Conservation (phyloP, 1,140 invertebrate species). For the Drosophila subobscura region DNA sequence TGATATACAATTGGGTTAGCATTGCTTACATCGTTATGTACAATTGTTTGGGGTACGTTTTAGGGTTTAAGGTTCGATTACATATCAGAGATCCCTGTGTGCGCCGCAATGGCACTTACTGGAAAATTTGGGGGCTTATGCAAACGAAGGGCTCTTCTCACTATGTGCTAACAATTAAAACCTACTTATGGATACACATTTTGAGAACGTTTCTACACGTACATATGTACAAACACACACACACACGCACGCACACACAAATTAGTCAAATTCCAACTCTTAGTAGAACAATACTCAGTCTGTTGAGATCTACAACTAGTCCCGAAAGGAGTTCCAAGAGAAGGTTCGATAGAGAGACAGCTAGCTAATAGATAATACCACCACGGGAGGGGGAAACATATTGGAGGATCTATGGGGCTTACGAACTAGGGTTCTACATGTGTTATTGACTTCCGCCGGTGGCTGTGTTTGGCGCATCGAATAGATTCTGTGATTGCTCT, state of each 20-base stretch:
- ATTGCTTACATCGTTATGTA: conserved; percentile 24
- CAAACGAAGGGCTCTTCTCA: conserved; percentile 57
- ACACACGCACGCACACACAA: background rate
- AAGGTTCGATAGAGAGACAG: conserved; percentile 52
- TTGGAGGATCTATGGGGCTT: no score
- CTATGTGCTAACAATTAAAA: conserved; percentile 7
- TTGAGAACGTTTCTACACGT: conserved; percentile 52
- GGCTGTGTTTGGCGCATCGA: conserved; percentile 64
- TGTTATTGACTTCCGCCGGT: conserved; percentile 61
- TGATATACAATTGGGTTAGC: conserved; percentile 48
- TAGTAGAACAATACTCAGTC: conserved; percentile 67
- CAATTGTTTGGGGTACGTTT: conserved; percentile 17
- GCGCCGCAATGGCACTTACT: conserved; percentile 64
- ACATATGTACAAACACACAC: conserved; percentile 1
- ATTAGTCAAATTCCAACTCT: background rate
- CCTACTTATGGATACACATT: conserved; percentile 21
- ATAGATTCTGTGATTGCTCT: conserved; percentile 78
- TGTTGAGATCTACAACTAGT: conserved; percentile 79
- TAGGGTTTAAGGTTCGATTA: conserved; percentile 54
- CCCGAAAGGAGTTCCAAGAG: conserved; percentile 13
- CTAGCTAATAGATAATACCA: conserved; percentile 38
- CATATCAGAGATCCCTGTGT: conserved; percentile 63
- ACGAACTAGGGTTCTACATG: background rate
- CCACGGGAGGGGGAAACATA: background rate
- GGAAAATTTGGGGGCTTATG: conserved; percentile 54